Percentiles rank a stretch among this genome's conserved stretches.
Conservation (phyloP, 2,797 vertebrate species). For the Fundulus diaphanus region DNA sequence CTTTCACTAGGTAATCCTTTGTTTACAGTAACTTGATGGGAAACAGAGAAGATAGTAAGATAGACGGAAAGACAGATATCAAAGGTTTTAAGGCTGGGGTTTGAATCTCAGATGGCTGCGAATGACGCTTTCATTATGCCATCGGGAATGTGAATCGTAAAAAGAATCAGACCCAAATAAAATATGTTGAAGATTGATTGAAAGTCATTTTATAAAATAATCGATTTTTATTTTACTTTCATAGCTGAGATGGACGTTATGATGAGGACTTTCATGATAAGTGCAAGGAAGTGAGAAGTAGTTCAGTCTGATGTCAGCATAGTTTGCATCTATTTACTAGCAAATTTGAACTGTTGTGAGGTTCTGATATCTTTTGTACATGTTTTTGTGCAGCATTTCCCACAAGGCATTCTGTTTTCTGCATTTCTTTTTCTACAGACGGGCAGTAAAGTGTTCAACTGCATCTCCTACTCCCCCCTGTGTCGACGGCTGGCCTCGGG, state of each 20-base stretch:
- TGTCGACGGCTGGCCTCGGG: slow-evolving; percentile 93
- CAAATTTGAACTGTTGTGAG: neutral
- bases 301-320: neutral
- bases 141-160: too few species aligned
- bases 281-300: neutral
- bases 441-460: slow-evolving; percentile 97
- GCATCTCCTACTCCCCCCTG: slow-evolving; percentile 91
- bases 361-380: neutral
- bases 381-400: neutral
- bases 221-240: too few species aligned
- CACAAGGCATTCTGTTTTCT: neutral
- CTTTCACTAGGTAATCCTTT: too few species aligned
- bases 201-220: too few species aligned
- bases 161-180: neutral
- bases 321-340: neutral
- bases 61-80: too few species aligned
- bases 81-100: too few species aligned
- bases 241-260: neutral
- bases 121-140: too few species aligned
- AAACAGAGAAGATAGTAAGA: too few species aligned
- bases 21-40: too few species aligned
- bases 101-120: too few species aligned
- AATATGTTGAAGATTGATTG: slow-evolving; percentile 1
- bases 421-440: slow-evolving; percentile 73
- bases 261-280: neutral